phyloP scores from a whole-genome alignment of 2,888 invertebrate species.

The Stenurella melanura region DNA sequence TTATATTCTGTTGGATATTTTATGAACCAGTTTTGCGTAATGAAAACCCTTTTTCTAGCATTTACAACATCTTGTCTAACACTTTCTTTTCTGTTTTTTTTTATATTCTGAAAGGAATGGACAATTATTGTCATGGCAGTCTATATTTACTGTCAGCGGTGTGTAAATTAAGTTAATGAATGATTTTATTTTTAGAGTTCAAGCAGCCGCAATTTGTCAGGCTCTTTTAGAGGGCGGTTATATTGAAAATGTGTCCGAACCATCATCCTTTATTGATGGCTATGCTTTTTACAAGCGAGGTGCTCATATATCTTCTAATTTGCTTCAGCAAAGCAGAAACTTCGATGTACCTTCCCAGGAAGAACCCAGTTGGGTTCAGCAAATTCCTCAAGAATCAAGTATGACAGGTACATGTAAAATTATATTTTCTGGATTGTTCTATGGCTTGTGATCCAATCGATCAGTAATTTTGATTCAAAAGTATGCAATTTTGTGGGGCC shows the following conservation, averaged over 20 bases:
- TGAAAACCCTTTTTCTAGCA: too few relatives aligned
- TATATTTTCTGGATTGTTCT: conserved; percentile 5
- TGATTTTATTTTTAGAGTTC: conserved; percentile 75
- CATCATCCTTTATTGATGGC: conserved; percentile 74
- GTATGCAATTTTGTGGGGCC: too few relatives aligned
- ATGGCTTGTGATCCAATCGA: not conserved
- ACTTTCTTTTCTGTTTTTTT: too few relatives aligned
- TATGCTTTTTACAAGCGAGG: conserved; percentile 74
- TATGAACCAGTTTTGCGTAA: too few relatives aligned
- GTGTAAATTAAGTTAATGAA: not conserved
- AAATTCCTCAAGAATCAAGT: conserved; percentile 67
- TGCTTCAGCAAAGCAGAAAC: conserved; percentile 64
- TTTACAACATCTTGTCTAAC: too few relatives aligned
- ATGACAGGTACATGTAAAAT: conserved; percentile 58
- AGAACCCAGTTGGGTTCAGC: conserved; percentile 79
- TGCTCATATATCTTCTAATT: conserved; percentile 65
- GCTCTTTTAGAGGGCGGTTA: conserved; percentile 85
- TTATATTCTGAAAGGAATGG: too few relatives aligned
- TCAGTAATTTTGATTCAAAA: conserved; percentile 14
- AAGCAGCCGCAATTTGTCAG: conserved; percentile 86
- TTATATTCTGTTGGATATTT: too few relatives aligned
- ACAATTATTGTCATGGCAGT: too few relatives aligned
- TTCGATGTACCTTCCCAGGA: conserved; percentile 71
- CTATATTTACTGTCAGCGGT: too few relatives aligned
- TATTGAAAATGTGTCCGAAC: conserved; percentile 80